Conservation (phyloP, 2,797 vertebrate species). For the Megaceryle alcyon region DNA sequence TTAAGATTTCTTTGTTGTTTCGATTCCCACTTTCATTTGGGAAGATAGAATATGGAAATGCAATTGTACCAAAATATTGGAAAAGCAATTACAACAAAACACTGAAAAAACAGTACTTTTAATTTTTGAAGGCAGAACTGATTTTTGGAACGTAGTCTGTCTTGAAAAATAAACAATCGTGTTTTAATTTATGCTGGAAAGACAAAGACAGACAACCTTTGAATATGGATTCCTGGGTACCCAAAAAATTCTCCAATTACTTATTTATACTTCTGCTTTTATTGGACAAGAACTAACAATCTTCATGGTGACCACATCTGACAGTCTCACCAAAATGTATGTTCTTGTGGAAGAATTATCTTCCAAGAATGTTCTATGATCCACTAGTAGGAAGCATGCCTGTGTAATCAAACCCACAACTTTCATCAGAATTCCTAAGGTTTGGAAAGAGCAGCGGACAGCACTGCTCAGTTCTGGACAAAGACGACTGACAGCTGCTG, state of each 20-base stretch:
- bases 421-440: neutral
- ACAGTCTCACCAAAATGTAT: neutral
- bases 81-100: neutral
- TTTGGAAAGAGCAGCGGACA: neutral
- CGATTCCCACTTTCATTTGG: neutral
- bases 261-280: neutral
- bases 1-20: neutral
- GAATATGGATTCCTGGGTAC: neutral
- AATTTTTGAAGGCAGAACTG: neutral
- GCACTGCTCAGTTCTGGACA: neutral
- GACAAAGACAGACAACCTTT: neutral
- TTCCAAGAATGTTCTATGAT: neutral
- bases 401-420: neutral
- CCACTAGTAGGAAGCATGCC: neutral
- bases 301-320: neutral
- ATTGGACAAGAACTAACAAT: neutral
- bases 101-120: neutral
- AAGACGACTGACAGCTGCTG: neutral
- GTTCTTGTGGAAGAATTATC: neutral
- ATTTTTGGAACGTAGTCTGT: neutral
- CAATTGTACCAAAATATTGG: neutral
- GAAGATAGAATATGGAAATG: neutral
- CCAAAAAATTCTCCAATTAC: rapidly evolving
- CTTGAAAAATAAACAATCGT: neutral
- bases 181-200: neutral